These are phyloP conservation scores for Thysanoteuthis rhombus DNA, from an alignment of 2,888 invertebrate species.

Conservation along the genomic window DNA sequence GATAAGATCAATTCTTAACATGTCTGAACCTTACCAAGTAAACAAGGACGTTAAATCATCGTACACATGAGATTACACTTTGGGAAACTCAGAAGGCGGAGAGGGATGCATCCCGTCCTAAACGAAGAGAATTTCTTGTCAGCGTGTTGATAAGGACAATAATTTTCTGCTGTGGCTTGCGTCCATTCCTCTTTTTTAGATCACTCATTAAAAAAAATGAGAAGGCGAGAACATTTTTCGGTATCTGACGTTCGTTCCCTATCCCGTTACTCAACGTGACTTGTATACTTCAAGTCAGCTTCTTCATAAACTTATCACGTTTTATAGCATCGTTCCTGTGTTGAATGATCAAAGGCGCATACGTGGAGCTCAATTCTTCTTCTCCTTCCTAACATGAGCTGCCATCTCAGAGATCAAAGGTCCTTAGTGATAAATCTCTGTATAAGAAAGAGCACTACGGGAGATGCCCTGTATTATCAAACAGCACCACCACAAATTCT, in stretches of 20 bases:
- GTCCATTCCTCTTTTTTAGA: not conserved
- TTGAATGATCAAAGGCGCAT: not conserved
- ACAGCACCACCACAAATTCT: not conserved
- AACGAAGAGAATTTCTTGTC: not conserved
- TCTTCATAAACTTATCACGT: not conserved
- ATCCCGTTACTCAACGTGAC: not conserved
- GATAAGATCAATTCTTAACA: not conserved
- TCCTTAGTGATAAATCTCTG: not conserved
- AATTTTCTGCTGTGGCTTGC: not conserved
- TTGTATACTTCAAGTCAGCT: not conserved
- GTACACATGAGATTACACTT: not conserved
- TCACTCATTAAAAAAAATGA: not conserved
- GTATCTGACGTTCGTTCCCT: not conserved
- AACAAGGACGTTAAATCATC: not conserved
- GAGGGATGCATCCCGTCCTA: not conserved
- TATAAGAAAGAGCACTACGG: not conserved
- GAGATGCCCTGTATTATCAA: not conserved
- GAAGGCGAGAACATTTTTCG: not conserved
- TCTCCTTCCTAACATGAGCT: not conserved
- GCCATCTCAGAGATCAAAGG: not conserved
- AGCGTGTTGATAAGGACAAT: not conserved
- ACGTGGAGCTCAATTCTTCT: not conserved
- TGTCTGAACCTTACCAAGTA: not conserved
- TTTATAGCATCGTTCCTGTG: not conserved
- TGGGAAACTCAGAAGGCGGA: not conserved